Conservation (phyloP, 2,113 vertebrate genomes). For the Chelonoidis abingdonii region DNA sequence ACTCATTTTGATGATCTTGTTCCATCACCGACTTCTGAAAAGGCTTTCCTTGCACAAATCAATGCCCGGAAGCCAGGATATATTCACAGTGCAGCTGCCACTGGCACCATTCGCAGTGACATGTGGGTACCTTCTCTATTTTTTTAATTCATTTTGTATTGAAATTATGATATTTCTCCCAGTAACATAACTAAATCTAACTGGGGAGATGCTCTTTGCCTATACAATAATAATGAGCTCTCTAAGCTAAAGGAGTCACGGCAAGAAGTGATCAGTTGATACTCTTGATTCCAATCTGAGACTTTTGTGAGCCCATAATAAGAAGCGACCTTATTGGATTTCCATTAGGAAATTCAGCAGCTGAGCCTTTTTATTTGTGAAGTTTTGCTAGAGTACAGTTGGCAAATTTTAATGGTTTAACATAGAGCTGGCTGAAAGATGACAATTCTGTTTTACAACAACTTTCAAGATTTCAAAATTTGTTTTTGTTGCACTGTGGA, state of each 20-base stretch:
- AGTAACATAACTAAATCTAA: not conserved
- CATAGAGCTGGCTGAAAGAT: not conserved
- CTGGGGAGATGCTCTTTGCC: not conserved
- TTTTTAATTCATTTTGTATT: not conserved
- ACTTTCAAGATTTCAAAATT: not conserved
- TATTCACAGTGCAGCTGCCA: slow-evolving; percentile 70
- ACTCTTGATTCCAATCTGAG: not conserved
- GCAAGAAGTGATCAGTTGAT: not conserved
- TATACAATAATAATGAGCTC: not conserved
- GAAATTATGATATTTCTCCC: not conserved
- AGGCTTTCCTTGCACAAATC: slow-evolving; percentile 88
- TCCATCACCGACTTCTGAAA: slow-evolving; percentile 88
- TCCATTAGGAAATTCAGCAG: not conserved
- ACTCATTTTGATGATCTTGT: slow-evolving; percentile 87
- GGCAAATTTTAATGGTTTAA: not conserved
- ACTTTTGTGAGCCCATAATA: not conserved
- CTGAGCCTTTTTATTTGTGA: not conserved
- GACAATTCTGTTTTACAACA: not conserved
- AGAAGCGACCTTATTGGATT: not conserved
- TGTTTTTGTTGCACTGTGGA: not conserved
- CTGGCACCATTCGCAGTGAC: slow-evolving; percentile 77
- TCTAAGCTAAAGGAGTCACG: not conserved
- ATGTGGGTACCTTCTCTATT: slow-evolving; percentile 70
- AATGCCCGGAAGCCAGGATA: slow-evolving; percentile 86
- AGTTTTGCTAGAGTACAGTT: not conserved